A percentile compares a stretch with the other conserved stretches of the same genome.
These are phyloP conservation scores for Serripes groenlandicus DNA, from an alignment of 2,888 invertebrate species.

Conservation along the genomic window DNA sequence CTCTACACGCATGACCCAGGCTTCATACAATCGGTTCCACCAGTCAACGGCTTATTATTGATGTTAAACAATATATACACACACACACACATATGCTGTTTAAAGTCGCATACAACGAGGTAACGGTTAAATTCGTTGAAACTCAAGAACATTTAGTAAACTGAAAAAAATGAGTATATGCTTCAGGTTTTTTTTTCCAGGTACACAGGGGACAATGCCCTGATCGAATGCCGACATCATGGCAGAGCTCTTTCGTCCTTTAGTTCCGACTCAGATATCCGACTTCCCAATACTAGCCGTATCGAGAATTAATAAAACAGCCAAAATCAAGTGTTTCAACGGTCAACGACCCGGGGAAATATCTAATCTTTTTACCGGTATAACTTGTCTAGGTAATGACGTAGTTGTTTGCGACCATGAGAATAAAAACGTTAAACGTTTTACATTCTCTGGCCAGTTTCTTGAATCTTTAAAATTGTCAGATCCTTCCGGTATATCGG, in stretches of 20 bases:
- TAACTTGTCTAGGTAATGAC: conserved; percentile 39
- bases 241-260: conserved; percentile 46
- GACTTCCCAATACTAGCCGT: conserved; percentile 42
- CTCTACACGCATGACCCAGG: no score
- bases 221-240: conserved; percentile 9
- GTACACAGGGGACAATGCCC: no score
- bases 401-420: conserved; percentile 70
- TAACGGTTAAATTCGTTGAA: no score
- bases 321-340: conserved; percentile 45
- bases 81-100: no score
- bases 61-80: no score
- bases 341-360: conserved; percentile 60
- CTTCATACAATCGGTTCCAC: no score
- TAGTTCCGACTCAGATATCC: conserved; percentile 46
- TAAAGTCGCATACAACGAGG: no score
- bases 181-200: no score
- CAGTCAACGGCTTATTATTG: no score
- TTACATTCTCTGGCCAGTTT: conserved; percentile 52
- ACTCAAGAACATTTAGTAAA: no score
- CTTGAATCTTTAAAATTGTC: conserved; percentile 56
- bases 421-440: conserved; percentile 69
- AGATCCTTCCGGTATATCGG: conserved; percentile 69
- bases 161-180: no score
- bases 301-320: background rate
- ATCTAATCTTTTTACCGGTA: conserved; percentile 65